Evolutionary conservation across 2,113 vertebrate species (phyloP), one percentile per base, ranked within the genome.

Genomic region (Spilogale gracilis): DNA sequence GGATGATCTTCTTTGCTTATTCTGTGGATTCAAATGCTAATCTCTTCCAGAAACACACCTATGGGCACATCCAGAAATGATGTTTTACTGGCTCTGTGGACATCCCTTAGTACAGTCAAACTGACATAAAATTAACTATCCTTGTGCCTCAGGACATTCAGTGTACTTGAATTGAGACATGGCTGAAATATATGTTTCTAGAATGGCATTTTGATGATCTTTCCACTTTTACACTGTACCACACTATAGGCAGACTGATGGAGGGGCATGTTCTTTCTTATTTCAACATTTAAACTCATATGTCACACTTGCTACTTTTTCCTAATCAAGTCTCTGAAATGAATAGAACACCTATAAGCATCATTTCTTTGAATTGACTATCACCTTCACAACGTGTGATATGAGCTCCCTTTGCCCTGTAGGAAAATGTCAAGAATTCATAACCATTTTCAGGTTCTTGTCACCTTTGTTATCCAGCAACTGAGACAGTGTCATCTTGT

Each of bases 351-450:
- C 2, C 45, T 84, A 9, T 71, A 95, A 94, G 87, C 25, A 96
- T 61, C 45, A 65, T 60, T 74, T 80, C 38, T 97, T 97, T 78
- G 43, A 95, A 95, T 54, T 94, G 69, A 96, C 74, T 96, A 61
- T 43, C 73, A 94, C 32, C 9, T 92, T 86, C 67, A 27, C 56
- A 85, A 65, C 1, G 0, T 92, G 69, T 96, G 43, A 81, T 84
- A 95, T 9, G 21, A 63, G 69, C 56, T 88, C 21, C 20, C 45
- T 95, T 89, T 94, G 73, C 87, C 73, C 84, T 92, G 89, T 69
- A 84, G 90, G 60, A 50, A 97, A 97, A 95, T 97, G 94, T 96
- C 94, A 95, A 96, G 82, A 94, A 97, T 94, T 76, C 87, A 74
- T 38, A 97, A 56, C 17, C 89, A 94, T 95, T 97, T 96, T 92